Percentiles rank a stretch among this genome's conserved stretches.
Evolutionary conservation across 2,113 vertebrate genomes (phyloP).

Genomic region (Hylia prasina): DNA sequence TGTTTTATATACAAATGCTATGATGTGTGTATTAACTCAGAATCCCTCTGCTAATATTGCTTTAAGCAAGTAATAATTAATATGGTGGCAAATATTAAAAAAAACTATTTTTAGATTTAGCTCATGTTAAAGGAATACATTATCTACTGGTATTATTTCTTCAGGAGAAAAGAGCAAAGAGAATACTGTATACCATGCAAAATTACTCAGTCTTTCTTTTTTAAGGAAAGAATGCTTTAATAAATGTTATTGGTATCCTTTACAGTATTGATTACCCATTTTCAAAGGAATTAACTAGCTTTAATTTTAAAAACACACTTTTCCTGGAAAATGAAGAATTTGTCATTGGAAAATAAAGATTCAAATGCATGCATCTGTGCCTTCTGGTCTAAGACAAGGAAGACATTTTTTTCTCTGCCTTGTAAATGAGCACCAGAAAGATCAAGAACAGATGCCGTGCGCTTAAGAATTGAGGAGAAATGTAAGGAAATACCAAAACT

Average conservation of each 20-base stretch:
- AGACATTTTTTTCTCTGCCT: background rate
- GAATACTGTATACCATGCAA: background rate
- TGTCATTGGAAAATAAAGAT: background rate
- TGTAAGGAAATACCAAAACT: background rate
- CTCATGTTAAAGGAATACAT: conserved; percentile 27
- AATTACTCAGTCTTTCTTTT: background rate
- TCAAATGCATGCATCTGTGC: background rate
- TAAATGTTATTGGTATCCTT: background rate
- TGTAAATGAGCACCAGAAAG: background rate
- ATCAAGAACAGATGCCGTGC: background rate
- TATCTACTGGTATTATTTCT: background rate
- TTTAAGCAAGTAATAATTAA: conserved; percentile 71
- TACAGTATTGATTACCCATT: background rate
- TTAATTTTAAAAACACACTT: background rate
- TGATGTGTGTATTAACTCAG: conserved; percentile 76
- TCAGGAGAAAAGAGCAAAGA: background rate
- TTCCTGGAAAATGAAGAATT: background rate
- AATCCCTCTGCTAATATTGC: conserved; percentile 61
- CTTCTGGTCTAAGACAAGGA: background rate
- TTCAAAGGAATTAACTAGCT: background rate
- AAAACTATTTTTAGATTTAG: conserved; percentile 60
- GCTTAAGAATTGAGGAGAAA: background rate
- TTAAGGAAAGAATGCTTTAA: background rate
- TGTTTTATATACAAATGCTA: conserved; percentile 65
- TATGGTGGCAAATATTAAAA: conserved; percentile 65